These are phyloP conservation scores for Rhizoglyphus robini DNA, from an alignment of 1,140 invertebrate species.

Conservation along the genomic window DNA sequence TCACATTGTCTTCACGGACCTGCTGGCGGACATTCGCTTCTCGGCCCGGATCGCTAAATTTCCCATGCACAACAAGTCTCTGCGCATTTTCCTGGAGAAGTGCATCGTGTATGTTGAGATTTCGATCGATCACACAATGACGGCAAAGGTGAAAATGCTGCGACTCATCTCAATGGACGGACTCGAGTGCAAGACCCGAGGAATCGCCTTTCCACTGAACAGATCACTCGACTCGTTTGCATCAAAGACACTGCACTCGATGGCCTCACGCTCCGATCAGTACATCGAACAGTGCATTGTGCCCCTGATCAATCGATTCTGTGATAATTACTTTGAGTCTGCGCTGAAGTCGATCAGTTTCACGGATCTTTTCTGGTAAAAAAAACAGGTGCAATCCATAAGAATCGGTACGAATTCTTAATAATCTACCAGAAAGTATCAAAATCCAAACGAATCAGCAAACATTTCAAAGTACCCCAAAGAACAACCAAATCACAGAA, in stretches of 20 bases:
- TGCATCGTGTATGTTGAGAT: constrained; percentile 14
- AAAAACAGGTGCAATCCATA: too few relatives aligned
- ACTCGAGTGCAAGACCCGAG: constrained; percentile 5
- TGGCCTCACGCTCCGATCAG: background rate
- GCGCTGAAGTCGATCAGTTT: constrained; percentile 5
- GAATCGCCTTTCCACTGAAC: constrained; percentile 16
- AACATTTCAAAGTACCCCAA: too few relatives aligned
- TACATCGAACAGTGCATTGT: constrained; percentile 1
- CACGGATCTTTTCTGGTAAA: constrained; percentile 15
- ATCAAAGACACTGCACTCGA: background rate
- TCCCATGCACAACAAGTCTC: background rate
- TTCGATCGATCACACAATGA: background rate
- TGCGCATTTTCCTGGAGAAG: constrained; percentile 17
- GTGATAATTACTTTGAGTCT: constrained; percentile 4
- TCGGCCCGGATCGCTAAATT: background rate
- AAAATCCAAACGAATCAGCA: too few relatives aligned
- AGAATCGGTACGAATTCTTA: too few relatives aligned
- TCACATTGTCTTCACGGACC: constrained; percentile 3
- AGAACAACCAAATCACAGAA: too few relatives aligned
- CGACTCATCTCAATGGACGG: constrained; percentile 5
- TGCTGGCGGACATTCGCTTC: constrained; percentile 3
- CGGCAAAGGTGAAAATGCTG: background rate
- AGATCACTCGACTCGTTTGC: background rate
- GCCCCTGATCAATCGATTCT: constrained; percentile 3
- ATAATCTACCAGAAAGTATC: too few relatives aligned